phyloP scores from a whole-genome alignment of 2,113 vertebrate genomes.

The Cyprinus carpio region DNA sequence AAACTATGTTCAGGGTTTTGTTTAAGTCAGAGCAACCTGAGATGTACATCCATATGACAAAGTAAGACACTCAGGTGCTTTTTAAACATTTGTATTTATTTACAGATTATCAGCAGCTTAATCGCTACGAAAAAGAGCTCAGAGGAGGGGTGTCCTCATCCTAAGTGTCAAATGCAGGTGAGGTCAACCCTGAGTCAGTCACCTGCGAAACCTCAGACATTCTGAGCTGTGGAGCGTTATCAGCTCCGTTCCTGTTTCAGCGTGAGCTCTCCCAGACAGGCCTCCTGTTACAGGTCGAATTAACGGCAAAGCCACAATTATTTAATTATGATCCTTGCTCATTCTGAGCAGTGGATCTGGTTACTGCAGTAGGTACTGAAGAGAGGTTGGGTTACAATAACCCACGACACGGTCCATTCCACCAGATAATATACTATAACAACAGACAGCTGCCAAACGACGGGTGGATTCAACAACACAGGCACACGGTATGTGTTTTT shows the following conservation, averaged over 20 bases:
- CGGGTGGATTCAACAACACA: not conserved
- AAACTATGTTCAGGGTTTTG: not conserved
- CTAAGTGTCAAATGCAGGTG: slow-evolving; percentile 34
- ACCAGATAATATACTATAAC: slow-evolving; percentile 74
- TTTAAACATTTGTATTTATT: slow-evolving; percentile 43
- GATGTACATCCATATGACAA: not conserved
- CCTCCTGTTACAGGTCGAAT: slow-evolving; percentile 80
- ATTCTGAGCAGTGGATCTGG: slow-evolving; percentile 75
- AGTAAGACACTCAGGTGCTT: slow-evolving; percentile 1
- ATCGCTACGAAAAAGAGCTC: slow-evolving; percentile 10
- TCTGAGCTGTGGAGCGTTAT: slow-evolving; percentile 38
- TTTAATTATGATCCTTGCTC: slow-evolving; percentile 89
- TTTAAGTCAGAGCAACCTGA: slow-evolving; percentile 25
- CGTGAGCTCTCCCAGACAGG: slow-evolving; percentile 64
- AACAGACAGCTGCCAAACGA: slow-evolving; percentile 51
- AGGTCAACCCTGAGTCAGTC: slow-evolving; percentile 33
- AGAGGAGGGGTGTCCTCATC: slow-evolving; percentile 30
- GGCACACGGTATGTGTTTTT: not conserved
- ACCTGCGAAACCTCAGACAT: slow-evolving; percentile 42
- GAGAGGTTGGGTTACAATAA: slow-evolving; percentile 82
- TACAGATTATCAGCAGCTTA: slow-evolving; percentile 32
- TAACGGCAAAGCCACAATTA: slow-evolving; percentile 79
- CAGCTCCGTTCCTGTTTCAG: slow-evolving; percentile 45
- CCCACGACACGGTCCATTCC: slow-evolving; percentile 80
- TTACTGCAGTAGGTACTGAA: slow-evolving; percentile 79